A percentile compares a stretch with the other conserved stretches of the same genome.
Evolutionary conservation across 2,888 invertebrate species (phyloP).

Genomic region (Meliscaeva auricollis): DNA sequence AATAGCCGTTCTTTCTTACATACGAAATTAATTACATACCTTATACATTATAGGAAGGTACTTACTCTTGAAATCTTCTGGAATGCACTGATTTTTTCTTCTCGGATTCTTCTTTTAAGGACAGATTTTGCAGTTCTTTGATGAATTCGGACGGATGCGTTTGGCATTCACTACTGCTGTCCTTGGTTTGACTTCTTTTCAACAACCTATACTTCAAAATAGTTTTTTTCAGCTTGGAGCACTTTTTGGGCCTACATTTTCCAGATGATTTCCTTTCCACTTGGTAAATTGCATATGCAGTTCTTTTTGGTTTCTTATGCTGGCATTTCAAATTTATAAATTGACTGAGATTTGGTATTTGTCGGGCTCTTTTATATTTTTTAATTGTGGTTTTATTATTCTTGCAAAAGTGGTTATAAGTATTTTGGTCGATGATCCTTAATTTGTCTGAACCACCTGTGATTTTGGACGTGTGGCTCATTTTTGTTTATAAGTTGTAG

Average conservation of each 20-base stretch:
- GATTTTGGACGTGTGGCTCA: background rate
- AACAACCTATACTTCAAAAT: slow-evolving; percentile 38
- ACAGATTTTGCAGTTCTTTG: slow-evolving; percentile 1
- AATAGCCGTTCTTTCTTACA: no score
- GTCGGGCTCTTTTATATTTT: slow-evolving; percentile 17
- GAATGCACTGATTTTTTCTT: no score
- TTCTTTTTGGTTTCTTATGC: slow-evolving; percentile 11
- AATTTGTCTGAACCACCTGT: slow-evolving; percentile 14
- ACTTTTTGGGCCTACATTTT: background rate
- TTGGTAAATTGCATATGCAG: slow-evolving; percentile 17
- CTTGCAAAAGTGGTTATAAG: background rate
- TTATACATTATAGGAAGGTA: background rate
- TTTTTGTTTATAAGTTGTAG: background rate
- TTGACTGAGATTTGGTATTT: slow-evolving; percentile 34
- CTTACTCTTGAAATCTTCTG: slow-evolving; percentile 81
- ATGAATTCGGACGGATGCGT: background rate
- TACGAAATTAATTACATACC: no score
- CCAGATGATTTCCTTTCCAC: background rate
- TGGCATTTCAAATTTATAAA: slow-evolving; percentile 24
- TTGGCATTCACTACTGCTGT: background rate
- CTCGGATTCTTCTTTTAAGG: no score
- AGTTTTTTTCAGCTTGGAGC: slow-evolving; percentile 44
- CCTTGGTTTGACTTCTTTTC: slow-evolving; percentile 2
- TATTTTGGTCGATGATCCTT: slow-evolving; percentile 30
- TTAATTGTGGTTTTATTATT: background rate